Conservation (phyloP, 23 tunicate species). For the Trididemnum clinides region DNA sequence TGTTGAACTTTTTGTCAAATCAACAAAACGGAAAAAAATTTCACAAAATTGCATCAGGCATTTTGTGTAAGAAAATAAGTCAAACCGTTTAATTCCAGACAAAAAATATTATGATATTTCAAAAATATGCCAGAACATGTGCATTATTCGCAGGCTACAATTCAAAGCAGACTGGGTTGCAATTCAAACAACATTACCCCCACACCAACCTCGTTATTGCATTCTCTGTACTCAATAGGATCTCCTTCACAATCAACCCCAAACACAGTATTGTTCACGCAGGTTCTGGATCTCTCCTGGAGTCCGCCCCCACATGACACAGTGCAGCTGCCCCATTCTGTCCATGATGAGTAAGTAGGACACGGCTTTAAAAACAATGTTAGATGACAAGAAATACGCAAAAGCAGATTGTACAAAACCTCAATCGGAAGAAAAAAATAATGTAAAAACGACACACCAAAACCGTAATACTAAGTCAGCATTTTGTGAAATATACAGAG, state of each 20-base stretch:
- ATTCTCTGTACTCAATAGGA: constrained; percentile 40
- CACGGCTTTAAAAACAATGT: too few species aligned
- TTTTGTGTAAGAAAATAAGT: background rate
- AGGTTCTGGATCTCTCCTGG: constrained; percentile 31
- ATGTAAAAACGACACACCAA: background rate
- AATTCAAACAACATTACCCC: background rate
- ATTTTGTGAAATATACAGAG: too few species aligned
- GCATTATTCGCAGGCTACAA: background rate
- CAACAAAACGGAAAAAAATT: background rate
- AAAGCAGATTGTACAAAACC: too few species aligned
- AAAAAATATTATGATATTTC: background rate
- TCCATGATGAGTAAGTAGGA: constrained; percentile 39
- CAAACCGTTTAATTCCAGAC: background rate
- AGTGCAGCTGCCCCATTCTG: constrained; percentile 20
- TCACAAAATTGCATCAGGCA: background rate
- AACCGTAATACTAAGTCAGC: background rate
- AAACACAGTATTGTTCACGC: constrained; percentile 34
- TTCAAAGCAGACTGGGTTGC: constrained; percentile 46
- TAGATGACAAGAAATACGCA: too few species aligned
- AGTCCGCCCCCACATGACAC: constrained; percentile 73
- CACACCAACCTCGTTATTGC: constrained; percentile 40
- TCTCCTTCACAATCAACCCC: constrained; percentile 45
- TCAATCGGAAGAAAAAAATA: background rate
- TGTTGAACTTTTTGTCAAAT: background rate
- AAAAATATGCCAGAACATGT: background rate